Evolutionary conservation across 2,888 invertebrate genomes (phyloP).

Genomic region (Oasisia sp.): DNA sequence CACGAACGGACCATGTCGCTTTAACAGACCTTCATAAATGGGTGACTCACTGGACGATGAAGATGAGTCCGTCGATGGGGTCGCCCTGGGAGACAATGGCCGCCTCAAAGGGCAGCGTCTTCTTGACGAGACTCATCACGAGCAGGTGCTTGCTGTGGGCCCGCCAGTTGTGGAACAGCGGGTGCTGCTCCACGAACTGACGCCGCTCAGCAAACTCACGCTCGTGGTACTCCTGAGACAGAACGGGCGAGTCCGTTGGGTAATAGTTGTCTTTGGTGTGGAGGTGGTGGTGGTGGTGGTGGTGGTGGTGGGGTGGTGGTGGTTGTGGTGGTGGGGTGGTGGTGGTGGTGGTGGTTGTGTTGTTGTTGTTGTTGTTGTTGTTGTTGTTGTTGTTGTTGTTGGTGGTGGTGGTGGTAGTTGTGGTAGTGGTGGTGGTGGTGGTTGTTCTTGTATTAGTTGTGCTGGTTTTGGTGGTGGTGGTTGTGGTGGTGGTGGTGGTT

Average conservation of each 20-base stretch:
- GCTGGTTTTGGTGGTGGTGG: no score
- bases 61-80: conserved; percentile 52
- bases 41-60: conserved; percentile 52
- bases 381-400: neutral
- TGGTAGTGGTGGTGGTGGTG: neutral
- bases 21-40: neutral
- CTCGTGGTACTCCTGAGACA: conserved; percentile 52
- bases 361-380: neutral
- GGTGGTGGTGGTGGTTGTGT: neutral
- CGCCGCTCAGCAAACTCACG: conserved; percentile 53
- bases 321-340: neutral
- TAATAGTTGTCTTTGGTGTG: neutral
- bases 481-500: neutral
- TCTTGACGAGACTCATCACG: conserved; percentile 58
- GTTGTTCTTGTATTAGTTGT: no score
- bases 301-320: neutral
- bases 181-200: conserved; percentile 54
- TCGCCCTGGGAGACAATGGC: conserved; percentile 57
- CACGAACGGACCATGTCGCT: no score
- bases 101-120: conserved; percentile 53
- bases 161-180: conserved; percentile 57
- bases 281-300: neutral
- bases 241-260: neutral
- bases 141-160: conserved; percentile 54
- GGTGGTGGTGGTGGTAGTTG: neutral